Evolutionary conservation across 2,797 vertebrate genomes (phyloP), one percentile per base, ranked within the genome.

Genomic region (Octomys mimax): DNA sequence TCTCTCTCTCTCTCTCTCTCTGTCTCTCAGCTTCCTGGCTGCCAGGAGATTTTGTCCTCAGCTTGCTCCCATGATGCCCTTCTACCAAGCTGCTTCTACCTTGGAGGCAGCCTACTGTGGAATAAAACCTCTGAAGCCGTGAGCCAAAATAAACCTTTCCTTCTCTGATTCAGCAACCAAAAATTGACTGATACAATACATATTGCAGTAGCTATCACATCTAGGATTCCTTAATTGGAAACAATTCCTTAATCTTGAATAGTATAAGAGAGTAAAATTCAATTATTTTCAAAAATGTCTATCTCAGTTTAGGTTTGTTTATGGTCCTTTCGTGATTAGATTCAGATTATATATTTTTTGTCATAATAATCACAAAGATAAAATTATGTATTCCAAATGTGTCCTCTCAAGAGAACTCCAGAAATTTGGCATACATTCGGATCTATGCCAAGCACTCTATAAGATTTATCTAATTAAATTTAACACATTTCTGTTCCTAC

Each of bases 401-500:
- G 82, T 88, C 28, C 0, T 94, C 42, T 78, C 68, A 89, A 14
- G 22, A 79, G 42, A 89, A 4, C 52, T 4, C 61, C 73, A 79
- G 78, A 89, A 88, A 12, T 84, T 77, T 46, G 83, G 5, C 79
- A 31, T 75, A 2, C 83, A 3, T 78, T 52, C 91, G 21, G 2
- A 49, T 83, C 36, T 62, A 19, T 92, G n/a, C 62, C 95, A 84
- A 92, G 46, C 22, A 52, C 3, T 64, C 64, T 87, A n/a, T 12
- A 5, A 68, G 68, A 16, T 57, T 83, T 59, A 91, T 57, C 42
- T 85, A 70, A 94, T 71, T 94, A 80, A 97, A 92, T 62, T 94
- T 61, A 33, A 0, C 36, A 49, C 33, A 70, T 66, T 92, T 85
- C 31, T 91, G 77, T 93, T 92, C 26, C 21, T 81, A 39, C 6